Percentiles rank a stretch among this genome's conserved stretches.
Conservation (phyloP, 1,140 invertebrate genomes). For the Pogonus chalceus region DNA sequence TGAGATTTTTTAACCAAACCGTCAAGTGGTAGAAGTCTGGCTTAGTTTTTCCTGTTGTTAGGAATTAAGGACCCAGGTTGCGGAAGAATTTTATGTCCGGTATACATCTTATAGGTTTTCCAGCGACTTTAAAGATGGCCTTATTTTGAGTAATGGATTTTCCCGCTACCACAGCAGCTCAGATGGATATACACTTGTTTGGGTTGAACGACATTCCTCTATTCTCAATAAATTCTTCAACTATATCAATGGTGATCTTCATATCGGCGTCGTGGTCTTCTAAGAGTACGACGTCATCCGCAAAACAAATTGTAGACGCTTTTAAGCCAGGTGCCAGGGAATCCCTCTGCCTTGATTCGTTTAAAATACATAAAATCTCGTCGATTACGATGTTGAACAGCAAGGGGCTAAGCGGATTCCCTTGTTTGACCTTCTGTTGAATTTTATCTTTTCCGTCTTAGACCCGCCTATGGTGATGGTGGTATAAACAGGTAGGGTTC, state of each 20-base stretch:
- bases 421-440: not conserved
- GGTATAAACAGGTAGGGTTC: too few relatives aligned
- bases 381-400: not conserved
- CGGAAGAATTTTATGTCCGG: not conserved
- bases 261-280: not conserved
- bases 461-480: too few relatives aligned
- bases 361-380: not conserved
- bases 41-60: not conserved
- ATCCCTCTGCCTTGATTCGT: not conserved
- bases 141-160: not conserved
- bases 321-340: not conserved
- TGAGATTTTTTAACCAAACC: not conserved
- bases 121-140: not conserved
- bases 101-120: not conserved
- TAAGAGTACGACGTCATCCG: too few relatives aligned
- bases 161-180: not conserved
- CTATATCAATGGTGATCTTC: not conserved
- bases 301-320: not conserved
- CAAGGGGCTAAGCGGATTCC: not conserved
- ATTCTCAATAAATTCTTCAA: not conserved
- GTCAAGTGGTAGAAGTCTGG: not conserved
- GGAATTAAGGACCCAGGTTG: not conserved
- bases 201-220: not conserved
- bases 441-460: not conserved
- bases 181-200: not conserved